These are phyloP conservation scores for Tribolium freemani DNA, from an alignment of 2,888 invertebrate species.

Conservation along the genomic window DNA sequence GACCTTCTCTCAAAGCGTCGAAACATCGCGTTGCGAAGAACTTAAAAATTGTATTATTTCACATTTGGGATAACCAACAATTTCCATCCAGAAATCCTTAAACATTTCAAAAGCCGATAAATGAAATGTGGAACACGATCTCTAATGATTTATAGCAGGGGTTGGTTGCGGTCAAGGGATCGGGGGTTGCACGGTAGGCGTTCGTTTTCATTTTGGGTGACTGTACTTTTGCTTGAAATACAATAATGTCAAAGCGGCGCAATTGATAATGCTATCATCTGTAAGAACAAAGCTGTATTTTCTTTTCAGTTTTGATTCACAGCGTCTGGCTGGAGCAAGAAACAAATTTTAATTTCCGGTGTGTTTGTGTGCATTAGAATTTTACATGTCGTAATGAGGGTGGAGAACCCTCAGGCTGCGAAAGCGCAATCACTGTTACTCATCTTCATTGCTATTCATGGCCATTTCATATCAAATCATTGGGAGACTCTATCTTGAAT, in stretches of 20 bases:
- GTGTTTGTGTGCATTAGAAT: slow-evolving; percentile 51
- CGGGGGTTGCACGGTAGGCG: too few relatives aligned
- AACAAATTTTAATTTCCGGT: slow-evolving; percentile 55
- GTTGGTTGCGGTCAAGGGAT: too few relatives aligned
- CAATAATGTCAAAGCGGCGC: slow-evolving; percentile 22
- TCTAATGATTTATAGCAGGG: too few relatives aligned
- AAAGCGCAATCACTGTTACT: slow-evolving; percentile 62
- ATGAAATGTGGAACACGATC: too few relatives aligned
- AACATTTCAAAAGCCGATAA: too few relatives aligned
- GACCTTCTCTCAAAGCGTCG: too few relatives aligned
- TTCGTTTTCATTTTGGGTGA: too few relatives aligned
- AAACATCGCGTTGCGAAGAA: too few relatives aligned
- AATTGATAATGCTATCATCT: slow-evolving; percentile 21
- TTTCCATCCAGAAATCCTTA: too few relatives aligned
- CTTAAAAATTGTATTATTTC: too few relatives aligned
- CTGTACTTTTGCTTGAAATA: slow-evolving; percentile 4
- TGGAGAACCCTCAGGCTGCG: slow-evolving; percentile 51
- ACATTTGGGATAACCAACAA: too few relatives aligned
- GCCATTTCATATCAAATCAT: slow-evolving; percentile 61
- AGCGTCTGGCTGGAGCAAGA: slow-evolving; percentile 24
- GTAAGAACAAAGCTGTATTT: slow-evolving; percentile 21
- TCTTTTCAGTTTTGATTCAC: slow-evolving; percentile 7
- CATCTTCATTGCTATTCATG: slow-evolving; percentile 63
- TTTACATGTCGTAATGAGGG: slow-evolving; percentile 51
- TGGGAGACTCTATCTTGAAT: slow-evolving; percentile 60